Evolutionary conservation across 2,888 invertebrate species (phyloP), one percentile per base, ranked within the genome.

Genomic region (Drosophila atroscutellata): DNA sequence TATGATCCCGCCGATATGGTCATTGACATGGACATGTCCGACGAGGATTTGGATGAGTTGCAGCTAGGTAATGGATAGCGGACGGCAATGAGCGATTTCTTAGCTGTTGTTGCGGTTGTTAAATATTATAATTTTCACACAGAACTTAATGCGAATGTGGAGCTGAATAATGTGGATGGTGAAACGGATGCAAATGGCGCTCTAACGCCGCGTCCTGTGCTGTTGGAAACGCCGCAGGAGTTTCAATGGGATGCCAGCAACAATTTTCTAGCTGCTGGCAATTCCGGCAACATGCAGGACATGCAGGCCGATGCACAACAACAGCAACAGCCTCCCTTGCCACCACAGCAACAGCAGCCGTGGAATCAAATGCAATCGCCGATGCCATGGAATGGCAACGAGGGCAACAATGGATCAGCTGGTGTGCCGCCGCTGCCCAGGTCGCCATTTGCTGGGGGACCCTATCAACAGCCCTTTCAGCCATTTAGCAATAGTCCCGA

Each of bases 11-110:
- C 94, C 15, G 97, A 97, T 86, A 97, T 96, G 90, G 95, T 96
- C 5, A 96, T 97, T 69, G 97, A 97, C 80, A 97, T 97, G 97
- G 97, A 97, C 79, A 94, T 97, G 91, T 97, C 97, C 15, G 97
- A 97, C 84, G 97, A 97, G 54, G 97, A 97, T 83, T 78, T 91
- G 42, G 93, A 93, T 51, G 93, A 93, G 66, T 90, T 92, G n/a
- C 84, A 90, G 64, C 88, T 90, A 92, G 92, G 93, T 92, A 89
- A 63, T 51, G 57, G 26, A 15, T 13, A 45, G 7, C n/a, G 66
- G 28, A 18, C 24, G 52, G 18, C 15, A 9, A 52, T 39, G 11
- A 28, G 20, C 2, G 20, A 56, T 20, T 20, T 4, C 11, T 36
- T 76, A 61, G 76, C 11, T 68, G 51, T 54, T 58, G 67, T 63